Conservation (phyloP, 2,797 vertebrate genomes). For the Sphenopsis melanotis region DNA sequence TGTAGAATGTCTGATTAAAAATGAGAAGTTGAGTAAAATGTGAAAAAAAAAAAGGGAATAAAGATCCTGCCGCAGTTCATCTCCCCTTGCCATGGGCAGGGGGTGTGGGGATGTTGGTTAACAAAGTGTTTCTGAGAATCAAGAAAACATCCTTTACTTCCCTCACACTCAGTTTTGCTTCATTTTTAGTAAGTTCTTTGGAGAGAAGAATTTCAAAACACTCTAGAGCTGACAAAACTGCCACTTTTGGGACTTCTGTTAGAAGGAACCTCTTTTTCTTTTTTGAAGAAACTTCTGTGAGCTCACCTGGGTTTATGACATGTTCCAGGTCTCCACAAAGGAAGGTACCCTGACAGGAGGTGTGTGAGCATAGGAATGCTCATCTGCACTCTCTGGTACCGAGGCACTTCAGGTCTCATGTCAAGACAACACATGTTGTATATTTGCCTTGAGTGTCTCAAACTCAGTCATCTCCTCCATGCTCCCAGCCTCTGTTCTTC, state of each 20-base stretch:
- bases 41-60: not conserved
- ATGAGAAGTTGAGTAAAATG: not conserved
- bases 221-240: not conserved
- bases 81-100: not conserved
- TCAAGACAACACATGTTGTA: not conserved
- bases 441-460: not conserved
- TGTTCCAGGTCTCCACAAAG: not conserved
- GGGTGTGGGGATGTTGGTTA: not conserved
- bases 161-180: not conserved
- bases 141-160: not conserved
- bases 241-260: not conserved
- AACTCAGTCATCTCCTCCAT: not conserved
- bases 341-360: not conserved
- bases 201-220: not conserved
- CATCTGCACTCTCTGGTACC: accelerated
- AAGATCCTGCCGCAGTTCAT: not conserved
- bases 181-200: not conserved
- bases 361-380: not conserved
- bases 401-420: not conserved
- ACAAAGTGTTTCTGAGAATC: not conserved
- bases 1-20: not conserved
- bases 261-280: not conserved
- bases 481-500: not conserved
- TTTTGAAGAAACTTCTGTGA: not conserved
- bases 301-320: not conserved